Evolutionary conservation across 2,113 vertebrate species (phyloP).

Genomic region (Mobula birostris): DNA sequence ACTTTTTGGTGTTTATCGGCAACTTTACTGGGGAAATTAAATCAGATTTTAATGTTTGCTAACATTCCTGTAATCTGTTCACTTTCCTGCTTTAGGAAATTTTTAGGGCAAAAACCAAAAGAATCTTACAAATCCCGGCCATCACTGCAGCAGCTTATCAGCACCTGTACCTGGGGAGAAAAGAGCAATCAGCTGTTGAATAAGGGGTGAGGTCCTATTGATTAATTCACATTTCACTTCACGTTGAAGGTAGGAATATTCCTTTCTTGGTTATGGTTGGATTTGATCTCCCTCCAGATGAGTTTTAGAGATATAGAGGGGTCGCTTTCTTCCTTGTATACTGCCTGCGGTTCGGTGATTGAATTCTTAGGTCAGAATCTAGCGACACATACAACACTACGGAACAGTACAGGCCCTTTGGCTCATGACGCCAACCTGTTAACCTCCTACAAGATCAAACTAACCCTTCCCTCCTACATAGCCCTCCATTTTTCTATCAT

Average conservation of each 20-base stretch:
- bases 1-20: neutral
- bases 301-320: neutral
- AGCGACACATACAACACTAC: too few relatives aligned
- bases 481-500: too few relatives aligned
- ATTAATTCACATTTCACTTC: neutral
- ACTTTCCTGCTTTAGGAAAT: slow-evolving; percentile 58
- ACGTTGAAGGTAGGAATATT: neutral
- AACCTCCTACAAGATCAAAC: too few relatives aligned
- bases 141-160: slow-evolving; percentile 77
- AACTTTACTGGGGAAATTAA: neutral
- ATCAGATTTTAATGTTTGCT: neutral
- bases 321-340: neutral
- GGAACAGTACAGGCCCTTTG: too few relatives aligned
- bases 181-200: slow-evolving; percentile 60
- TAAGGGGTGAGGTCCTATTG: slow-evolving; percentile 66
- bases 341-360: neutral
- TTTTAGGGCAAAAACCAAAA: slow-evolving; percentile 63
- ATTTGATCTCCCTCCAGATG: neutral
- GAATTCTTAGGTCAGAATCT: neutral
- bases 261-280: neutral
- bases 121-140: slow-evolving; percentile 56
- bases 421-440: too few relatives aligned
- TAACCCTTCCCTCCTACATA: too few relatives aligned
- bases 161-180: slow-evolving; percentile 76
- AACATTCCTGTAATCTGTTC: neutral